These are phyloP conservation scores for Cyclophora punctaria DNA, from an alignment of 2,888 invertebrate genomes.

Conservation along the genomic window DNA sequence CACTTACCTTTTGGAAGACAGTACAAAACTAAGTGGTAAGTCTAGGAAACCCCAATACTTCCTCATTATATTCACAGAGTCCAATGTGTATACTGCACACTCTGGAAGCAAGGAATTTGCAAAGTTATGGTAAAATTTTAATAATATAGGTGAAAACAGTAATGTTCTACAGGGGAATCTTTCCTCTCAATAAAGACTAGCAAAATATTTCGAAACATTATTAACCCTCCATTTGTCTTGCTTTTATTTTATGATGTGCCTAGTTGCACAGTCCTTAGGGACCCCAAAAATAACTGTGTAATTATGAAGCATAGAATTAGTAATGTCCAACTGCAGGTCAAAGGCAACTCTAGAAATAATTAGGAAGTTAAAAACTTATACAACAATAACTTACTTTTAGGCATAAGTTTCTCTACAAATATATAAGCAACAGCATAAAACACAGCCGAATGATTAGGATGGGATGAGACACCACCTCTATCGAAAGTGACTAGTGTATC, in stretches of 20 bases:
- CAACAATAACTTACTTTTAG: slow-evolving; percentile 76
- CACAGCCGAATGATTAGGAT: slow-evolving; percentile 92
- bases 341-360: not conserved
- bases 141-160: too few relatives aligned
- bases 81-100: slow-evolving; percentile 88
- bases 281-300: too few relatives aligned
- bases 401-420: slow-evolving; percentile 83
- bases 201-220: too few relatives aligned
- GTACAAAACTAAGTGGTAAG: slow-evolving; percentile 84
- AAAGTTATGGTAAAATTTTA: not conserved
- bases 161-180: too few relatives aligned
- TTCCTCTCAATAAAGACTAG: too few relatives aligned
- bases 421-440: slow-evolving; percentile 88
- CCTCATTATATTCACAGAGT: slow-evolving; percentile 88
- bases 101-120: slow-evolving; percentile 71
- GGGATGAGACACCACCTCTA: slow-evolving; percentile 92
- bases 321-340: not conserved
- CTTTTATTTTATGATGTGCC: too few relatives aligned
- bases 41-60: slow-evolving; percentile 91
- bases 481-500: slow-evolving; percentile 96
- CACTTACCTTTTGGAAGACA: slow-evolving; percentile 84
- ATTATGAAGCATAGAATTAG: too few relatives aligned
- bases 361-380: not conserved
- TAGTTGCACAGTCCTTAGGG: too few relatives aligned
- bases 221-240: too few relatives aligned